Conservation (phyloP, 2,888 invertebrate species). For the Cosmopolites sordidus region DNA sequence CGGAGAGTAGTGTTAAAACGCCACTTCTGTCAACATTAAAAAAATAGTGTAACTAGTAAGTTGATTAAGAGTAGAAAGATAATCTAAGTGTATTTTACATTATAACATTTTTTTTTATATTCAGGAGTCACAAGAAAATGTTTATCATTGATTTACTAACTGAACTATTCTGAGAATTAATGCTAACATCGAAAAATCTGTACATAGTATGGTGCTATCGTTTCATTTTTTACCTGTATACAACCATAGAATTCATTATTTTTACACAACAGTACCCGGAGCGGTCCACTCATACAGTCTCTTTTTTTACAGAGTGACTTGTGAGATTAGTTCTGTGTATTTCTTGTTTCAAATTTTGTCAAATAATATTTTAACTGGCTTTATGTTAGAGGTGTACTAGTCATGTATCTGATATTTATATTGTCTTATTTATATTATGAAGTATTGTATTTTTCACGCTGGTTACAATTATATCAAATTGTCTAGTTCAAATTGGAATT, state of each 20-base stretch:
- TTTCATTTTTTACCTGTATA: slow-evolving; percentile 15
- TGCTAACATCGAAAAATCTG: slow-evolving; percentile 22
- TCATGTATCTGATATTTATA: slow-evolving; percentile 34
- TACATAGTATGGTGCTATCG: slow-evolving; percentile 23
- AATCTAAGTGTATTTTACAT: too few relatives aligned
- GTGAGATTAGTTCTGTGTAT: neutral
- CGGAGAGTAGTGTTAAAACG: too few relatives aligned
- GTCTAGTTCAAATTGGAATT: slow-evolving; percentile 5
- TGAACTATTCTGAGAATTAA: too few relatives aligned
- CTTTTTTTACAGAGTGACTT: neutral
- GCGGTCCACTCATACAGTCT: too few relatives aligned
- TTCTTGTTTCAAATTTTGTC: too few relatives aligned
- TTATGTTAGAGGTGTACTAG: slow-evolving; percentile 34
- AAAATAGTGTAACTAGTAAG: too few relatives aligned
- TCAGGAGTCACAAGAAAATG: too few relatives aligned
- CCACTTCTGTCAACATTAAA: too few relatives aligned
- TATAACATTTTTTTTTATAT: too few relatives aligned
- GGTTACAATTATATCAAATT: slow-evolving; percentile 12
- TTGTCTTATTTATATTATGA: slow-evolving; percentile 30
- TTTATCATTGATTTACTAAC: too few relatives aligned
- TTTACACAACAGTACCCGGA: too few relatives aligned
- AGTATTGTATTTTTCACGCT: slow-evolving; percentile 31
- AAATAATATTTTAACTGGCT: slow-evolving; percentile 8
- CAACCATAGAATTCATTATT: slow-evolving; percentile 12
- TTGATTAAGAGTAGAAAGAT: too few relatives aligned